Evolutionary conservation across 1,140 invertebrate genomes (phyloP).

Genomic region (Gryllus bimaculatus): DNA sequence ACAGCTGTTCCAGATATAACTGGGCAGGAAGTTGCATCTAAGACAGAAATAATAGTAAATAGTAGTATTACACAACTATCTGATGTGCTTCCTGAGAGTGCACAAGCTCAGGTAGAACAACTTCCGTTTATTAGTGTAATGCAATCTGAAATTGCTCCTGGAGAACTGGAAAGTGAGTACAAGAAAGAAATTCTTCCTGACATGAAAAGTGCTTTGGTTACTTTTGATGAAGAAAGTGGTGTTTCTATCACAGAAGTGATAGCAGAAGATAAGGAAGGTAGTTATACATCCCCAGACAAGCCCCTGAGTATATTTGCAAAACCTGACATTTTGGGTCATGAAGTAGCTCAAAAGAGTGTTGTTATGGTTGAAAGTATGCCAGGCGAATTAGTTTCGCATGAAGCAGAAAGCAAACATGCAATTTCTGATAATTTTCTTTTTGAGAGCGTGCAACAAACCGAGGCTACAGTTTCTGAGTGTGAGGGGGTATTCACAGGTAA

Average conservation of each 20-base stretch:
- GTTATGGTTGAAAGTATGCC: slow-evolving; percentile 29
- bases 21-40: slow-evolving; percentile 20
- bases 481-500: slow-evolving; percentile 24
- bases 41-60: slow-evolving; percentile 19
- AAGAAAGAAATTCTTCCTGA: slow-evolving; percentile 21
- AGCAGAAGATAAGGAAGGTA: slow-evolving; percentile 27
- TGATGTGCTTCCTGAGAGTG: slow-evolving; percentile 9
- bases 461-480: slow-evolving; percentile 25
- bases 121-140: slow-evolving; percentile 25
- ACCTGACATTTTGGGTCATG: slow-evolving; percentile 30
- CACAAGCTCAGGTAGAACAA: slow-evolving; percentile 30
- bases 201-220: slow-evolving; percentile 25
- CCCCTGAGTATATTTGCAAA: slow-evolving; percentile 20
- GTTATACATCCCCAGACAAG: slow-evolving; percentile 16
- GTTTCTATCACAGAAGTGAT: slow-evolving; percentile 28
- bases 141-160: slow-evolving; percentile 24
- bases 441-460: slow-evolving; percentile 24
- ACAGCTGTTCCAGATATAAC: slow-evolving; percentile 16
- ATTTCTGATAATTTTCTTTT: slow-evolving; percentile 27
- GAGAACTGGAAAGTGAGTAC: slow-evolving; percentile 26
- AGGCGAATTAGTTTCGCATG: slow-evolving; percentile 26
- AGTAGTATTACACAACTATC: slow-evolving; percentile 4
- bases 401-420: slow-evolving; percentile 25
- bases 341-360: slow-evolving; percentile 31
- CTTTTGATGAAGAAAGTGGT: slow-evolving; percentile 27